Percentiles rank a stretch among this genome's conserved stretches.
Conservation (phyloP, 1,140 invertebrate genomes). For the Sycophaga agraensis region DNA sequence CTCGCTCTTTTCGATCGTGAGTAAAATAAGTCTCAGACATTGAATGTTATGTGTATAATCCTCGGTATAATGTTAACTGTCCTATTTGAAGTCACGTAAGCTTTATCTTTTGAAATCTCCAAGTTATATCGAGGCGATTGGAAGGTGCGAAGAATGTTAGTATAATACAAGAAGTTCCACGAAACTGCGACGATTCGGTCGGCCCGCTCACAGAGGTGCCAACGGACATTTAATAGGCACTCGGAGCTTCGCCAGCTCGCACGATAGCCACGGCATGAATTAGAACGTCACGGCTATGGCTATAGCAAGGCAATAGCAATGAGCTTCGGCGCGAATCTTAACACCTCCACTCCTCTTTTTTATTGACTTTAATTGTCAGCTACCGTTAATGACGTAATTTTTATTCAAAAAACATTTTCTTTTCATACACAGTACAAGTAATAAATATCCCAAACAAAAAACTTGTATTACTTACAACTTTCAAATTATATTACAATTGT, state of each 20-base stretch:
- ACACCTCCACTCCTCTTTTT: slow-evolving; percentile 1
- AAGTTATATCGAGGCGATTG: background rate
- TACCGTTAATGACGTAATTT: slow-evolving; percentile 12
- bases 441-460: slow-evolving; percentile 13
- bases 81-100: too few species aligned
- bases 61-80: too few species aligned
- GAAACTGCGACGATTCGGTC: background rate
- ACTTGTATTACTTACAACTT: too few species aligned
- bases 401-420: background rate
- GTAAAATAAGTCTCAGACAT: too few species aligned
- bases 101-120: too few species aligned
- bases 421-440: background rate
- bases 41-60: too few species aligned
- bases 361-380: slow-evolving; percentile 19
- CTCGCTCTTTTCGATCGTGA: too few species aligned
- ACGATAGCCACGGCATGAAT: slow-evolving; percentile 33
- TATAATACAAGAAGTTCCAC: background rate
- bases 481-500: too few species aligned
- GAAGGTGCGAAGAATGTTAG: background rate
- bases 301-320: slow-evolving; percentile 35
- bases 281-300: slow-evolving; percentile 33
- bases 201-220: background rate
- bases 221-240: slow-evolving; percentile 32
- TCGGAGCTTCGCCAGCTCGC: slow-evolving; percentile 10
- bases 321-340: slow-evolving; percentile 22